A percentile compares a stretch with the other conserved stretches of the same genome.
Evolutionary conservation across 2,888 invertebrate genomes (phyloP).

Genomic region (Isotomurus palustris): DNA sequence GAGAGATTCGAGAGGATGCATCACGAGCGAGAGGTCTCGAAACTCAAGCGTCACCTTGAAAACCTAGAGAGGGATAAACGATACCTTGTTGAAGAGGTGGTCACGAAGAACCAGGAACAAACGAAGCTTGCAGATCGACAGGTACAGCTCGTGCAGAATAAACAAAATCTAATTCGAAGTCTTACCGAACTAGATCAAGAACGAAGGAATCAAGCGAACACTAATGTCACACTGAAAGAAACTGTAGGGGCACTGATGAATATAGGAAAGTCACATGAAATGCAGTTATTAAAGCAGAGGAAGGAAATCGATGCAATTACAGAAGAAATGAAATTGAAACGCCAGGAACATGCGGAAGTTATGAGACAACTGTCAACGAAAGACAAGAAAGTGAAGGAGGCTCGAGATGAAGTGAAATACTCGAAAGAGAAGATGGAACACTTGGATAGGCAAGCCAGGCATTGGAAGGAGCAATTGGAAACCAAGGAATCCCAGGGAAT

Average conservation of each 20-base stretch:
- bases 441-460: conserved; percentile 27
- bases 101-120: conserved; percentile 32
- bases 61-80: conserved; percentile 34
- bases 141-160: conserved; percentile 15
- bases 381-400: conserved; percentile 19
- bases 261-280: conserved; percentile 32
- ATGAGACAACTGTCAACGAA: conserved; percentile 20
- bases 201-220: conserved; percentile 29
- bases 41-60: conserved; percentile 23
- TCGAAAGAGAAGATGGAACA: conserved; percentile 20
- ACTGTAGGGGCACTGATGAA: conserved; percentile 30
- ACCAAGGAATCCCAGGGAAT: conserved; percentile 24
- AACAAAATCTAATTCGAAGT: conserved; percentile 24
- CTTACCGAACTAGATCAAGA: conserved; percentile 33
- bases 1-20: conserved; percentile 24
- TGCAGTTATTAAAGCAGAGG: conserved; percentile 23
- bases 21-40: conserved; percentile 25
- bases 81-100: conserved; percentile 25
- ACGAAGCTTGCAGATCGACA: conserved; percentile 19
- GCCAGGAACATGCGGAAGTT: conserved; percentile 20
- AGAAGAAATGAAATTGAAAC: conserved; percentile 32
- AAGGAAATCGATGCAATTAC: conserved; percentile 30
- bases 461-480: conserved; percentile 39
- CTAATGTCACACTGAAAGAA: conserved; percentile 33
- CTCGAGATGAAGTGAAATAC: conserved; percentile 1